Percentiles rank a stretch among this genome's conserved stretches.
Evolutionary conservation across 2,888 invertebrate genomes (phyloP).

Genomic region (Drosophila macrospina): DNA sequence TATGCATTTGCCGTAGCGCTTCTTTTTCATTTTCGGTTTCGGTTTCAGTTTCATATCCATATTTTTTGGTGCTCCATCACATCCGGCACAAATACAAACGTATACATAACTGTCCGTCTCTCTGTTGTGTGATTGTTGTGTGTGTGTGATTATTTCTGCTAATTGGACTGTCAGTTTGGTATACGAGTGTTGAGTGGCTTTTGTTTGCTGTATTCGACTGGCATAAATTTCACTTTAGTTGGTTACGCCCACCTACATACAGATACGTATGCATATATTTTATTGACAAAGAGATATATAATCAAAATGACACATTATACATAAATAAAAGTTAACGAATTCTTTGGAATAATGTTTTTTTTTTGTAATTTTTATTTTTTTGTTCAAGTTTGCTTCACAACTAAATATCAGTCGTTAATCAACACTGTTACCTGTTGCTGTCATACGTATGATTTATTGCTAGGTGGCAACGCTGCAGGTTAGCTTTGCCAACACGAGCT

Average conservation of each 20-base stretch:
- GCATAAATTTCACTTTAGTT: conserved; percentile 81
- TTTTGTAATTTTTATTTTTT: not conserved
- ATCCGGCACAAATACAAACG: conserved; percentile 66
- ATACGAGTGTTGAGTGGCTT: conserved; percentile 38
- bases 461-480: not conserved
- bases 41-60: conserved; percentile 12
- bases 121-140: too few species aligned
- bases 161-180: conserved; percentile 81
- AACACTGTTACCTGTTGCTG: not conserved
- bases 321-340: conserved; percentile 28
- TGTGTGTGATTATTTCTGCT: conserved; percentile 74
- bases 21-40: conserved; percentile 29
- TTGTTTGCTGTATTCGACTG: conserved; percentile 66
- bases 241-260: conserved; percentile 54
- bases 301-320: conserved; percentile 20
- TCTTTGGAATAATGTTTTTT: conserved; percentile 5
- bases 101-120: conserved; percentile 17
- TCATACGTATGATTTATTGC: not conserved
- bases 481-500: not conserved
- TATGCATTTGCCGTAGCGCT: conserved; percentile 38
- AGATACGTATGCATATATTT: not conserved
- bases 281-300: conserved; percentile 4
- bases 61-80: conserved; percentile 57
- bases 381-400: not conserved
- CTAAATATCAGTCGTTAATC: not conserved